Conservation (phyloP, 2,888 invertebrate species). For the Dryocosmus kuriphilus region DNA sequence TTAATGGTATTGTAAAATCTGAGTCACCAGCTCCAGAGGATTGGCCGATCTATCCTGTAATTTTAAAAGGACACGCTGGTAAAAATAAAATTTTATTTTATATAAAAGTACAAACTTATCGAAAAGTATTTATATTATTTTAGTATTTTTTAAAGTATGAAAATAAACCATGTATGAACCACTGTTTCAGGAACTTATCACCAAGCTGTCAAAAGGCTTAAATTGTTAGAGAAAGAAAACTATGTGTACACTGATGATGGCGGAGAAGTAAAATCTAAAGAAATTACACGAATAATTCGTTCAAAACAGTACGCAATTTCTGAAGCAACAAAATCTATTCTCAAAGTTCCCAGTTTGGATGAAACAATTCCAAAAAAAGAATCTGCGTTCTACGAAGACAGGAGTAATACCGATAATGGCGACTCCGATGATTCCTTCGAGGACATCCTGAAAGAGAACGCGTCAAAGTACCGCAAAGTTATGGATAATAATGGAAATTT, state of each 20-base stretch:
- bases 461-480: too few relatives aligned
- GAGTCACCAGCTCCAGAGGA: not conserved
- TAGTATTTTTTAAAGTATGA: too few relatives aligned
- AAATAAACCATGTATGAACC: not conserved
- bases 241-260: not conserved
- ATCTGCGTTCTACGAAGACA: too few relatives aligned
- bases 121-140: too few relatives aligned
- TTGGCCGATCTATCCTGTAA: not conserved
- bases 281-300: not conserved
- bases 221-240: not conserved
- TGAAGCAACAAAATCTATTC: not conserved
- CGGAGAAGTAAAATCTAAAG: not conserved
- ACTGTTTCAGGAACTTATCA: not conserved
- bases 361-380: too few relatives aligned
- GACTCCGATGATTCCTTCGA: too few relatives aligned
- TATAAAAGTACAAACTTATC: not conserved
- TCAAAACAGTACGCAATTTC: not conserved
- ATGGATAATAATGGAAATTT: too few relatives aligned
- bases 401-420: too few relatives aligned
- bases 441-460: too few relatives aligned
- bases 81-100: not conserved
- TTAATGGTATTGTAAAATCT: too few relatives aligned
- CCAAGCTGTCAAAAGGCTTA: not conserved
- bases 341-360: not conserved
- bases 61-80: not conserved